Percentiles rank a stretch among this genome's conserved stretches.
Evolutionary conservation across 2,797 vertebrate species (phyloP).

Genomic region (Acipenser oxyrinchus): DNA sequence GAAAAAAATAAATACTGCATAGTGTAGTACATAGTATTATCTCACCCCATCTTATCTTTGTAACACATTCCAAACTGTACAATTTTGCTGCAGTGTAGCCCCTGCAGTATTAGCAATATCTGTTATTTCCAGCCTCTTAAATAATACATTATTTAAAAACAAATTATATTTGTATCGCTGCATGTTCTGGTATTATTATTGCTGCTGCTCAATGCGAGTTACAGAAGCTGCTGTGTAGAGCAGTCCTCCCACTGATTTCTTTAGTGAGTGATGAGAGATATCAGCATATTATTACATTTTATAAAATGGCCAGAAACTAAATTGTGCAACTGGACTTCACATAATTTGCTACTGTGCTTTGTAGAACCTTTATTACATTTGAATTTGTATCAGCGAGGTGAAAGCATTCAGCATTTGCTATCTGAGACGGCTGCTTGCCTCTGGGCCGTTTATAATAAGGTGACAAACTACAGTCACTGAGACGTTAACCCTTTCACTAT

Average conservation of each 20-base stretch:
- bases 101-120: neutral
- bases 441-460: conserved; percentile 56
- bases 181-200: conserved; percentile 19
- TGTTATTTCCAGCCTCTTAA: conserved; percentile 1
- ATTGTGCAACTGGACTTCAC: conserved; percentile 25
- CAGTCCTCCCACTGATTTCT: conserved; percentile 31
- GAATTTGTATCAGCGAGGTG: conserved; percentile 32
- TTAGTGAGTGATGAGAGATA: conserved; percentile 30
- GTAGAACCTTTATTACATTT: conserved; percentile 31
- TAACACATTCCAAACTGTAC: neutral
- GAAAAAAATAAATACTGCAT: no score
- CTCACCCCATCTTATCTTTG: neutral
- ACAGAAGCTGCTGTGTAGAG: conserved; percentile 24
- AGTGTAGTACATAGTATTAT: no score
- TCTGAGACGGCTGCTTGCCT: conserved; percentile 29
- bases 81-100: neutral
- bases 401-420: conserved; percentile 33
- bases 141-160: conserved; percentile 8
- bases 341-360: conserved; percentile 36
- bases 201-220: conserved; percentile 24
- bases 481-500: conserved; percentile 41
- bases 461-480: conserved; percentile 40
- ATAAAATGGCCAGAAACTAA: conserved; percentile 35
- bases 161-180: conserved; percentile 21
- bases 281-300: conserved; percentile 45